Evolutionary conservation across 2,797 vertebrate species (phyloP).

Genomic region (Pipistrellus kuhlii): DNA sequence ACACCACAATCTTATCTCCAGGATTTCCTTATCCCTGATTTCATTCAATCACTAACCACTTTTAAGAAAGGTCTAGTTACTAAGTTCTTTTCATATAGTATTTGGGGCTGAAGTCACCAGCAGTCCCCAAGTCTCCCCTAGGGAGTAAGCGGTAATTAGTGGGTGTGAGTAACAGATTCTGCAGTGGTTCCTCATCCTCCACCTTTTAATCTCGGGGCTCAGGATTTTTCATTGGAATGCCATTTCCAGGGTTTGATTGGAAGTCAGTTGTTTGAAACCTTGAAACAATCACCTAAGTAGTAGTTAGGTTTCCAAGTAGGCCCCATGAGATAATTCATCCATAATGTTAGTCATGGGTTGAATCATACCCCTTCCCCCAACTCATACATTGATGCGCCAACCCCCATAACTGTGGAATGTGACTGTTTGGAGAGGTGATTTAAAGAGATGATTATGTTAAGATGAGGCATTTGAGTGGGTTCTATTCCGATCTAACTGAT

Average conservation of each 20-base stretch:
- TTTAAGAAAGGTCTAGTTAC: background rate
- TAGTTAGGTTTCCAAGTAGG: background rate
- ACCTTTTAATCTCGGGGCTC: background rate
- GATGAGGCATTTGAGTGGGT: background rate
- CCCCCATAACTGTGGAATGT: background rate
- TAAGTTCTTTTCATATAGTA: background rate
- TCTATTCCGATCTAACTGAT: background rate
- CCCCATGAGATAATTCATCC: background rate
- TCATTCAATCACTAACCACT: background rate
- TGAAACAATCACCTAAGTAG: slow-evolving; percentile 16
- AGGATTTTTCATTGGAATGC: slow-evolving; percentile 10
- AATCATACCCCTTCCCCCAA: background rate
- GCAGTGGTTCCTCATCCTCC: background rate
- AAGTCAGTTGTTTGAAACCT: slow-evolving; percentile 41
- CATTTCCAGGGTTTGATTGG: slow-evolving; percentile 12
- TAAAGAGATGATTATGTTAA: background rate
- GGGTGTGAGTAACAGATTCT: background rate
- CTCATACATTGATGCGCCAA: background rate
- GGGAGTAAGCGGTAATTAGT: background rate
- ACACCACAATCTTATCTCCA: background rate
- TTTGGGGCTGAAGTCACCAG: background rate
- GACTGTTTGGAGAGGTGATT: background rate
- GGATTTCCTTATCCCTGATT: slow-evolving; percentile 7
- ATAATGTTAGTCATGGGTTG: background rate
- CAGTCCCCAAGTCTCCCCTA: background rate